phyloP scores from a whole-genome alignment of 35 echinoderm and acorn worm genomes.

The Ophioderma brevispina region DNA sequence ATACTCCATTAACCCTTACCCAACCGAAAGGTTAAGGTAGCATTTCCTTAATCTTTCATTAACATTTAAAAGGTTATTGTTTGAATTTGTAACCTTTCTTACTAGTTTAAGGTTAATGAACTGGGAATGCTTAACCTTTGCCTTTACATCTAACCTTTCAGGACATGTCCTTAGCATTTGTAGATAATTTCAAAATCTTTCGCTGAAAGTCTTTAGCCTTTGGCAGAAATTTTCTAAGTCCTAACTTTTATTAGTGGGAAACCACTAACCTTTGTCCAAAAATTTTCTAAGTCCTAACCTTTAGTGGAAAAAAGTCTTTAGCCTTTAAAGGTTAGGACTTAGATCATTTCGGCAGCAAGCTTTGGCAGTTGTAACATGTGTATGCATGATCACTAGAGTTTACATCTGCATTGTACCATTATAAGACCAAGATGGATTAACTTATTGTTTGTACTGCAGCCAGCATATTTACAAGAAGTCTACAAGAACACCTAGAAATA shows the following conservation, averaged over 20 bases:
- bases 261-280: too few species aligned
- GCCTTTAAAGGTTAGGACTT: background rate
- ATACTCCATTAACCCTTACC: background rate
- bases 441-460: too few species aligned
- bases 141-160: conserved; percentile 5
- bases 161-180: background rate
- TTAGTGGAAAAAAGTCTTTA: too few species aligned
- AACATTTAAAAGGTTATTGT: background rate
- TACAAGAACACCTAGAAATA: too few species aligned
- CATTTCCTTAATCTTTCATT: background rate
- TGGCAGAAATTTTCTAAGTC: background rate
- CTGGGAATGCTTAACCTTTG: background rate
- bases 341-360: background rate
- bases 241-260: too few species aligned
- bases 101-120: background rate
- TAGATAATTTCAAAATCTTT: background rate
- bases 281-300: too few species aligned
- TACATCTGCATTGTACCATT: too few species aligned
- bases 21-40: conserved; percentile 3
- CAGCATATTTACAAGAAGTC: too few species aligned
- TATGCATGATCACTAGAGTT: too few species aligned
- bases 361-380: too few species aligned
- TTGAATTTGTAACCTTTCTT: background rate
- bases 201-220: background rate
- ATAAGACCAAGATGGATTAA: too few species aligned